Conservation (phyloP, 2,797 vertebrate genomes). For the Miichthys miiuy region DNA sequence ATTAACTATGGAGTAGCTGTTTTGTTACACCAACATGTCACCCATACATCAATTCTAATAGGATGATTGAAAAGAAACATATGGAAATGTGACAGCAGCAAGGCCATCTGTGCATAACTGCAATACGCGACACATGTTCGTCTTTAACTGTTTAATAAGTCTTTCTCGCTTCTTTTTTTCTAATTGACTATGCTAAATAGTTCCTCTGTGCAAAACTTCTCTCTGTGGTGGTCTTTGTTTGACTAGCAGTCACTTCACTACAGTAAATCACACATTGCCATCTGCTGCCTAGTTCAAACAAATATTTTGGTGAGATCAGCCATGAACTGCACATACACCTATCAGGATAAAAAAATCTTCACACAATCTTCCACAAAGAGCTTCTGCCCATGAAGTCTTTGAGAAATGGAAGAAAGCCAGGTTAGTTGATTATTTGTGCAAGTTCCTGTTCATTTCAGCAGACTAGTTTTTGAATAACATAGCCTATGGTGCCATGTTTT, state of each 20-base stretch:
- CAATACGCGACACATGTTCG: background rate
- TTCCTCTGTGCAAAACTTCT: conserved; percentile 11
- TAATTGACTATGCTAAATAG: background rate
- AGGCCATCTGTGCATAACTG: background rate
- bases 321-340: background rate
- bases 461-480: conserved; percentile 7
- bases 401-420: background rate
- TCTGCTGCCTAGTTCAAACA: conserved; percentile 16
- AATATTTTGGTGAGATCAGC: conserved; percentile 3
- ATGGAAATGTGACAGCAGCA: conserved; percentile 6
- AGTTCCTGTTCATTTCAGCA: conserved; percentile 17
- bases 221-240: conserved; percentile 2
- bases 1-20: background rate
- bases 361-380: too few species aligned
- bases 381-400: background rate
- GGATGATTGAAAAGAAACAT: conserved; percentile 14
- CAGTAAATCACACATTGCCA: conserved; percentile 35
- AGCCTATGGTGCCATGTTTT: background rate
- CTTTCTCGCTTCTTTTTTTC: background rate
- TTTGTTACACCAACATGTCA: background rate
- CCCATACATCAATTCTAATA: background rate
- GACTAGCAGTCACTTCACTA: conserved; percentile 9
- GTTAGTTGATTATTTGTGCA: conserved; percentile 11
- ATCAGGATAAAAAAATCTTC: background rate
- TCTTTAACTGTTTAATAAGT: background rate